Conservation (phyloP, 2,888 invertebrate species). For the Ferdinandea cuprea region DNA sequence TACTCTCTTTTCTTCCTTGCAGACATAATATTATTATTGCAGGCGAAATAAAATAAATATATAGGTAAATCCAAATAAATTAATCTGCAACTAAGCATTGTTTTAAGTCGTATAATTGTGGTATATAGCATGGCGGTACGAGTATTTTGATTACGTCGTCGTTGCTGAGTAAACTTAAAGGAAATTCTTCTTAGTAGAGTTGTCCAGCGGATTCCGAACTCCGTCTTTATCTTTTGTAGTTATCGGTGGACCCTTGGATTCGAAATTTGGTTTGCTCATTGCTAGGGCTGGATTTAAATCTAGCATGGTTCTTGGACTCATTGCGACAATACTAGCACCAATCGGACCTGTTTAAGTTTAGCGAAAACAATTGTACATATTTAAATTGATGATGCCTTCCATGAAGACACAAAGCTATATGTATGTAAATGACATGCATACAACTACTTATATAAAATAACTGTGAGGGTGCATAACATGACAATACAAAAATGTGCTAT, state of each 20-base stretch:
- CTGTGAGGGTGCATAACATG: slow-evolving; percentile 23
- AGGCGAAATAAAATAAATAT: slow-evolving; percentile 10
- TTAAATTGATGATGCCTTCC: neutral
- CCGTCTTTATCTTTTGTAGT: slow-evolving; percentile 77
- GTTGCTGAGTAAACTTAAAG: slow-evolving; percentile 74
- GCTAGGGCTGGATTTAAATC: slow-evolving; percentile 83
- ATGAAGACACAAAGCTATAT: slow-evolving; percentile 8
- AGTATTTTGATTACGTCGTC: slow-evolving; percentile 39
- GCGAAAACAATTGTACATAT: slow-evolving; percentile 5
- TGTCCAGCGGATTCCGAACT: slow-evolving; percentile 76
- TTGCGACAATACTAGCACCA: slow-evolving; percentile 83
- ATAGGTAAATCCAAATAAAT: too few relatives aligned
- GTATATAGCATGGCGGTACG: slow-evolving; percentile 23
- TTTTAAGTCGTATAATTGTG: slow-evolving; percentile 41
- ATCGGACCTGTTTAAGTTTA: slow-evolving; percentile 80
- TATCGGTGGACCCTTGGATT: slow-evolving; percentile 79
- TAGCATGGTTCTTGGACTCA: slow-evolving; percentile 83
- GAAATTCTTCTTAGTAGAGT: slow-evolving; percentile 77
- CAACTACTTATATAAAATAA: slow-evolving; percentile 22
- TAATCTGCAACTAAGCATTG: slow-evolving; percentile 33
- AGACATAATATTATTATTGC: slow-evolving; percentile 8
- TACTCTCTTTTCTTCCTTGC: slow-evolving; percentile 13
- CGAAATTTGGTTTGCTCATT: slow-evolving; percentile 83
- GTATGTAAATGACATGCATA: slow-evolving; percentile 32
- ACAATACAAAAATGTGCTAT: slow-evolving; percentile 19